Evolutionary conservation across 2,888 invertebrate genomes (phyloP).

Genomic region (Nasonovia ribisnigri): DNA sequence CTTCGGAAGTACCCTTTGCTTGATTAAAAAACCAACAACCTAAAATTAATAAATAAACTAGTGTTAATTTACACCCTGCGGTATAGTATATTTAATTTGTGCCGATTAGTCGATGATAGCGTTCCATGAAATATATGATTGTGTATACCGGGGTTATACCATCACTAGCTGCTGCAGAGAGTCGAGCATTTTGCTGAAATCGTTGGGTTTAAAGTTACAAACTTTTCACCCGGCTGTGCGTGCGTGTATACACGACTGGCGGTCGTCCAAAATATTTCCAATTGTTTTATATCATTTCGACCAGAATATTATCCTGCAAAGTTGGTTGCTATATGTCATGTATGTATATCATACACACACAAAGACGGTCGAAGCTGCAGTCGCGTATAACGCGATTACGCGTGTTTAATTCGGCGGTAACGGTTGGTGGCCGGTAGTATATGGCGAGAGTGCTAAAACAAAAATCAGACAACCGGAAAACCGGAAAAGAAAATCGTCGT

Average conservation of each 20-base stretch:
- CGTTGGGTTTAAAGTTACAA: constrained; percentile 46
- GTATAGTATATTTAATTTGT: neutral
- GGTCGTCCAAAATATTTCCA: constrained; percentile 52
- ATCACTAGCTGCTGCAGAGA: neutral
- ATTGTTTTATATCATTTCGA: constrained; percentile 60
- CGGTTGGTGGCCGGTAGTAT: neutral
- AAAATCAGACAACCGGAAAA: constrained; percentile 1
- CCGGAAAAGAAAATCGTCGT: constrained; percentile 26
- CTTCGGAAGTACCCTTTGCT: neutral
- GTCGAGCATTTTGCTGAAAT: constrained; percentile 21
- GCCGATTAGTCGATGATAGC: constrained; percentile 11
- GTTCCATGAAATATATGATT: neutral
- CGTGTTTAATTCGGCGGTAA: constrained; percentile 15
- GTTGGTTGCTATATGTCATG: constrained; percentile 27
- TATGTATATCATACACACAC: neutral
- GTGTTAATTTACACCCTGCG: constrained; percentile 3
- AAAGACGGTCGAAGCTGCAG: neutral
- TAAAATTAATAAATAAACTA: neutral
- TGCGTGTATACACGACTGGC: constrained; percentile 34
- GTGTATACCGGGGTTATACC: neutral
- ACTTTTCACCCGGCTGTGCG: constrained; percentile 30
- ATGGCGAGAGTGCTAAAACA: neutral
- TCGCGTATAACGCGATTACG: constrained; percentile 6
- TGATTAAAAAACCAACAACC: neutral
- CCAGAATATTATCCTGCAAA: constrained; percentile 46